These are phyloP conservation scores for Gastrophysa polygoni DNA, from an alignment of 2,888 invertebrate species.

Conservation along the genomic window DNA sequence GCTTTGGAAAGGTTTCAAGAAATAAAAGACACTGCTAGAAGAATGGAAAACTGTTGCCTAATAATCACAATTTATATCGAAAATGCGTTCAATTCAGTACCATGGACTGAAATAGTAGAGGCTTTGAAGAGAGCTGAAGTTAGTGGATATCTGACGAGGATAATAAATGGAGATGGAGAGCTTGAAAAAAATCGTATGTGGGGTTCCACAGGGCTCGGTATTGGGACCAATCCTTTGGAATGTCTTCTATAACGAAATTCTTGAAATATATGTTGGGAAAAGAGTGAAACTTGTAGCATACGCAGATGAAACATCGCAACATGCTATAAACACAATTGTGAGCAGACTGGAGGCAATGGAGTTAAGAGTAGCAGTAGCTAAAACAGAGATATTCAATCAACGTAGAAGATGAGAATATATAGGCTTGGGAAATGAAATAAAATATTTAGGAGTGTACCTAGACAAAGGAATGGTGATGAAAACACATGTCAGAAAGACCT, in stretches of 20 bases:
- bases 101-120: background rate
- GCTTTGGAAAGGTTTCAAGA: background rate
- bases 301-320: background rate
- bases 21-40: background rate
- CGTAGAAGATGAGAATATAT: background rate
- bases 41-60: background rate
- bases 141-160: background rate
- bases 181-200: background rate
- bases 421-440: background rate
- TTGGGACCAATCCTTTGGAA: no score
- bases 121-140: background rate
- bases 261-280: background rate
- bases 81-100: background rate
- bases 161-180: background rate
- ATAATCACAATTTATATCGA: background rate
- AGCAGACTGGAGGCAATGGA: background rate
- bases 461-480: slow-evolving; percentile 22
- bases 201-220: background rate
- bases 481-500: slow-evolving; percentile 17
- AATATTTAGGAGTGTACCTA: slow-evolving; percentile 8
- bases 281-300: background rate
- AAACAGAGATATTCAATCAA: background rate
- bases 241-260: no score
- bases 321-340: background rate
- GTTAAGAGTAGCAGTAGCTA: background rate